phyloP scores from a whole-genome alignment of 1,140 invertebrate genomes.

The Harlomillsia oculata region DNA sequence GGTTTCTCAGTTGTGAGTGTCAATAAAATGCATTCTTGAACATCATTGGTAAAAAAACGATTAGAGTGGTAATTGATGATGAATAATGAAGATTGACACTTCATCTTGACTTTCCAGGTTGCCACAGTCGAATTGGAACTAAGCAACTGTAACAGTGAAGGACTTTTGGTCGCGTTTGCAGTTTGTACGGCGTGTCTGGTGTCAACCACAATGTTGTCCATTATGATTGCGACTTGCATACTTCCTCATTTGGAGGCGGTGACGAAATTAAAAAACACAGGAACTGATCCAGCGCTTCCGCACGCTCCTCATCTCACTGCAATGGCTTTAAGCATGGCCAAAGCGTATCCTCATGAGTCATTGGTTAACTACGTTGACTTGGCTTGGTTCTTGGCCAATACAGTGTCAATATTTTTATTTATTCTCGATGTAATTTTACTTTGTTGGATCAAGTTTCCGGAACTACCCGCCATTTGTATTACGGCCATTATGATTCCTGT shows the following conservation, averaged over 20 bases:
- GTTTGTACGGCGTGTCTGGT: constrained; percentile 28
- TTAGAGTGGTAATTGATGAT: no score
- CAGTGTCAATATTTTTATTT: constrained; percentile 48
- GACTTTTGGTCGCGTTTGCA: constrained; percentile 24
- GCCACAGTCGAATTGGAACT: constrained; percentile 34
- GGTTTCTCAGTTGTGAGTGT: constrained; percentile 26
- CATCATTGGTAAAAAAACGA: background rate
- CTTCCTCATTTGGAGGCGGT: constrained; percentile 32
- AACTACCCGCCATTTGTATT: constrained; percentile 40
- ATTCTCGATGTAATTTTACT: constrained; percentile 52
- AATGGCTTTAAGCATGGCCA: background rate
- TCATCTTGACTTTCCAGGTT: constrained; percentile 9
- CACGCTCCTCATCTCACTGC: no score
- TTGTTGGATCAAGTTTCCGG: constrained; percentile 44
- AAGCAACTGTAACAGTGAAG: background rate
- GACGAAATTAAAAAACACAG: constrained; percentile 14
- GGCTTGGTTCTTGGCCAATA: constrained; percentile 31
- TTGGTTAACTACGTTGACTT: constrained; percentile 28
- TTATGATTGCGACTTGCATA: constrained; percentile 30
- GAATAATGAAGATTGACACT: no score
- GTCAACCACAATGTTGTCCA: constrained; percentile 22
- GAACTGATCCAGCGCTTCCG: background rate
- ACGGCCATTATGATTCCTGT: constrained; percentile 48
- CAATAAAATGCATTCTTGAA: background rate
- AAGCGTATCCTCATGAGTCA: constrained; percentile 25